Conservation (phyloP, 1,140 invertebrate species). For the Brachionus manjavacas region DNA sequence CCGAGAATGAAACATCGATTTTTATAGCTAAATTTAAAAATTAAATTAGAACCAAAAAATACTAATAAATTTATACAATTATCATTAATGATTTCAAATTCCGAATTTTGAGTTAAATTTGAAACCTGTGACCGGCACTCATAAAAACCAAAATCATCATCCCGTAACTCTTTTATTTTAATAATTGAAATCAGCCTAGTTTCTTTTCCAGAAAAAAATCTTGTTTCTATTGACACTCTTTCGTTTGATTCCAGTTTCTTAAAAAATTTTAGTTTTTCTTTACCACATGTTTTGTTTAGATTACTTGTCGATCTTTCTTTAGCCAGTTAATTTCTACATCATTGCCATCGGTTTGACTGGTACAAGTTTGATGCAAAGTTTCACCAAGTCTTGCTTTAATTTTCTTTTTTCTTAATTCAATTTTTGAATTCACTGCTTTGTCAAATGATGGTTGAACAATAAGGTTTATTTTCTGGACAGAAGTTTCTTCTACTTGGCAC, state of each 20-base stretch:
- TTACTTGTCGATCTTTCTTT: not conserved
- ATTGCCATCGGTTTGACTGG: not conserved
- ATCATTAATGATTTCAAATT: conserved; percentile 2
- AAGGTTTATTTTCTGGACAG: not conserved
- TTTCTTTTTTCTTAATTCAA: not conserved
- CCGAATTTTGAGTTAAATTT: not conserved
- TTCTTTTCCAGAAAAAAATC: not conserved
- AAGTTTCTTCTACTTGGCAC: not conserved
- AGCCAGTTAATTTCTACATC: not conserved
- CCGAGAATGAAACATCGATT: not conserved
- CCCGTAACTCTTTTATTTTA: not conserved
- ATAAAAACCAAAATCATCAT: not conserved
- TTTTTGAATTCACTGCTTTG: not conserved
- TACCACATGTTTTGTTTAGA: not conserved
- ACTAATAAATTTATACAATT: not conserved
- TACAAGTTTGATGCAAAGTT: not conserved
- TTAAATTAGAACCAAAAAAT: not conserved
- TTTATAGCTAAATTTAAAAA: not conserved
- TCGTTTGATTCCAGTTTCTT: not conserved
- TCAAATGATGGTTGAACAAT: not conserved
- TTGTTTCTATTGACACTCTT: not conserved
- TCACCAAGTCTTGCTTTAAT: not conserved
- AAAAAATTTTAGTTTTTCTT: not conserved
- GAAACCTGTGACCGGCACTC: not conserved
- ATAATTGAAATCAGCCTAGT: not conserved